Evolutionary conservation across 1,140 invertebrate species (phyloP).

Genomic region (Orius insidiosus): DNA sequence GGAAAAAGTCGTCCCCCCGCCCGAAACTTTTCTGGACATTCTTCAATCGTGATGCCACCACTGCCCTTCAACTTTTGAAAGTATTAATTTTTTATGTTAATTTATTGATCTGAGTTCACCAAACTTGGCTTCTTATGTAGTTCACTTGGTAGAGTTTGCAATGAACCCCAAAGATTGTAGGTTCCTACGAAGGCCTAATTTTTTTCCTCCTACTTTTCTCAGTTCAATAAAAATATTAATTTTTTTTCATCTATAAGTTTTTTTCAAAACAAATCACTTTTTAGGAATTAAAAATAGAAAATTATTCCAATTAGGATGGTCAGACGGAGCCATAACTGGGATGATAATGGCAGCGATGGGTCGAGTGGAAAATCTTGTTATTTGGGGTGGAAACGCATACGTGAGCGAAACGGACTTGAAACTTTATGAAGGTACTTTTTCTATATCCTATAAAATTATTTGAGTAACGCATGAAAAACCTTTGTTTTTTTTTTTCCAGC

Average conservation of each 20-base stretch:
- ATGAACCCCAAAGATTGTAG: no score
- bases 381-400: constrained; percentile 64
- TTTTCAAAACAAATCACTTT: not conserved
- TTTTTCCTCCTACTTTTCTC: no score
- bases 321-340: constrained; percentile 68
- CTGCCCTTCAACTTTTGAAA: not conserved
- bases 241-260: not conserved
- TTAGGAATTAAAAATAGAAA: constrained; percentile 28
- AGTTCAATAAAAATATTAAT: no score
- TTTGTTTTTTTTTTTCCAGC: constrained; percentile 21
- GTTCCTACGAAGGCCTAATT: no score
- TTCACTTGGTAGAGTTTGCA: no score
- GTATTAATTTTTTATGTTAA: no score
- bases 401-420: constrained; percentile 47
- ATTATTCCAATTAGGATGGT: constrained; percentile 76
- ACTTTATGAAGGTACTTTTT: constrained; percentile 34
- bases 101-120: no score
- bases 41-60: constrained; percentile 64
- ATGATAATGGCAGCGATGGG: constrained; percentile 54
- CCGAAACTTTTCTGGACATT: constrained; percentile 47
- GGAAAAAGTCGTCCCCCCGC: constrained; percentile 62
- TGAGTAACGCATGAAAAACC: constrained; percentile 1
- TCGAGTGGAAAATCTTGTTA: constrained; percentile 49
- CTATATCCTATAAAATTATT: constrained; percentile 1
- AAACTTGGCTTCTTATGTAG: no score